These are phyloP conservation scores for Macrophya alboannulata DNA, from an alignment of 2,888 invertebrate species.

Conservation along the genomic window DNA sequence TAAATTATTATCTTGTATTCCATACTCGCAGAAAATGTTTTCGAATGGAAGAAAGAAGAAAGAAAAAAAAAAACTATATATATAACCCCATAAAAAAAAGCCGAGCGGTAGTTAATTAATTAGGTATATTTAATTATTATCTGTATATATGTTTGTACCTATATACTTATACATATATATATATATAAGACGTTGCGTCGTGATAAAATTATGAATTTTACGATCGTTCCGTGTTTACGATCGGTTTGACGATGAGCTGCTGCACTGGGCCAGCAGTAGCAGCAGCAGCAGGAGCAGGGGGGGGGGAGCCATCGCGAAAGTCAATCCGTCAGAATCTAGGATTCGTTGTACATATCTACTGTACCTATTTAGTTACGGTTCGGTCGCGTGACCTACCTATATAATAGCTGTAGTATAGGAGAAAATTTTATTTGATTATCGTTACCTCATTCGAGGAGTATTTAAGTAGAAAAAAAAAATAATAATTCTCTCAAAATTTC, in stretches of 20 bases:
- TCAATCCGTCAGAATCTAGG: slow-evolving; percentile 13
- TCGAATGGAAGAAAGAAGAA: no score
- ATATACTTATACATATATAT: no score
- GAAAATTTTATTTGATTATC: neutral
- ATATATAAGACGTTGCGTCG: neutral
- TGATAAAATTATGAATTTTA: slow-evolving; percentile 26
- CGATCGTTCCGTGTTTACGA: slow-evolving; percentile 27
- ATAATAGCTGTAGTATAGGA: neutral
- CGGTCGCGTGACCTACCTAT: neutral
- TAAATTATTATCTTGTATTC: no score
- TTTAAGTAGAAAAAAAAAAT: neutral
- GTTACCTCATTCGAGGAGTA: neutral
- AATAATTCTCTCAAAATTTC: neutral
- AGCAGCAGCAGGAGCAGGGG: neutral
- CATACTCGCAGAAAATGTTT: no score
- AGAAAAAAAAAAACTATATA: neutral
- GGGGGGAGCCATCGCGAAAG: neutral
- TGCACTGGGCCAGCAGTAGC: neutral
- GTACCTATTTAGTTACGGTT: neutral
- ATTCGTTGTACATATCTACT: neutral
- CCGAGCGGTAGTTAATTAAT: neutral
- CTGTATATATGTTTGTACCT: neutral
- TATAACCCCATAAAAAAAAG: neutral
- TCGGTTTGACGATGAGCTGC: neutral
- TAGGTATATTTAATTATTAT: neutral